phyloP scores from a whole-genome alignment of 92 coral and sea anemone species.

The Zoanthus sansibaricus region DNA sequence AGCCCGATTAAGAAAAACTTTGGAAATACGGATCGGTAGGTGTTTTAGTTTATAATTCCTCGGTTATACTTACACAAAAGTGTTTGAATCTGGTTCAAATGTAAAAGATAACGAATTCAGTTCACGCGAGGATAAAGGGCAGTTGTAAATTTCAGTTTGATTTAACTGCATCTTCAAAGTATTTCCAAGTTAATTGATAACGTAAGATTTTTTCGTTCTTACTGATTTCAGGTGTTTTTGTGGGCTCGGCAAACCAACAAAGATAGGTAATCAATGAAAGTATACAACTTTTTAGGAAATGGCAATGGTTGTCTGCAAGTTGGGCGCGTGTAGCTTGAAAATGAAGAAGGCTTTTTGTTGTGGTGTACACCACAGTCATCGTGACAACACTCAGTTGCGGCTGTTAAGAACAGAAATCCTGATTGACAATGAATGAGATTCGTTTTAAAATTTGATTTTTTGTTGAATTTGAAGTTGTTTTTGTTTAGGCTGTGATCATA shows the following conservation, averaged over 20 bases:
- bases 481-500: too few relatives aligned
- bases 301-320: conserved; percentile 30
- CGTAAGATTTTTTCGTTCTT: neutral
- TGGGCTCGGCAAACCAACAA: conserved; percentile 28
- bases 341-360: conserved; percentile 19
- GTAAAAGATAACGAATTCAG: too few relatives aligned
- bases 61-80: conserved; percentile 27
- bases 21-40: conserved; percentile 27
- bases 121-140: too few relatives aligned
- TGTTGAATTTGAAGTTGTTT: too few relatives aligned
- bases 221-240: conserved; percentile 29
- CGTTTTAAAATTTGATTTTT: too few relatives aligned
- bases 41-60: conserved; percentile 25
- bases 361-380: conserved; percentile 13
- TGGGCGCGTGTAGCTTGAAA: conserved; percentile 32
- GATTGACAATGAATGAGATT: too few relatives aligned
- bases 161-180: too few relatives aligned
- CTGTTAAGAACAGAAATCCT: too few relatives aligned
- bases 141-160: too few relatives aligned
- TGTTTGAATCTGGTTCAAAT: neutral
- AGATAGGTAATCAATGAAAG: conserved; percentile 29
- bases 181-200: too few relatives aligned
- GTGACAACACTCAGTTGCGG: too few relatives aligned
- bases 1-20: conserved; percentile 25
- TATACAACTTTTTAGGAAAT: conserved; percentile 22